Percentiles rank a stretch among this genome's conserved stretches.
Conservation (phyloP, 1,140 invertebrate genomes). For the Trichonephila clavipes region DNA sequence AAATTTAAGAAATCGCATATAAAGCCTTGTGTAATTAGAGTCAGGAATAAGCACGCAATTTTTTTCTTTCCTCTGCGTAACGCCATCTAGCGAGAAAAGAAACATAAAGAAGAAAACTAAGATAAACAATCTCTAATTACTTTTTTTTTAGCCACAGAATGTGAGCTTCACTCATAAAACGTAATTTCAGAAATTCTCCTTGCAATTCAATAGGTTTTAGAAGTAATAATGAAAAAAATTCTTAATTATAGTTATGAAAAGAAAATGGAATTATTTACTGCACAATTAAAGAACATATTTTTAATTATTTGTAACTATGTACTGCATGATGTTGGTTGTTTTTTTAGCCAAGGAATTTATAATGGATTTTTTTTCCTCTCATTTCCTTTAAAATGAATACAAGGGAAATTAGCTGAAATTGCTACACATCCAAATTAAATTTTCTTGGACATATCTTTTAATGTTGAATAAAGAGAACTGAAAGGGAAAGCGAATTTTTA, state of each 20-base stretch:
- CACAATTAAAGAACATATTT: not conserved
- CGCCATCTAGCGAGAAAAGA: conserved; percentile 4
- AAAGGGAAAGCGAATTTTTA: no score
- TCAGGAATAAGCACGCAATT: not conserved
- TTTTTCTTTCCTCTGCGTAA: conserved; percentile 19
- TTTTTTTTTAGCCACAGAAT: not conserved
- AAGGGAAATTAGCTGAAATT: not conserved
- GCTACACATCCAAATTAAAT: no score
- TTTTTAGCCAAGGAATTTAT: not conserved
- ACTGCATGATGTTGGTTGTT: not conserved
- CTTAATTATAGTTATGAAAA: not conserved
- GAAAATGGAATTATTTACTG: not conserved
- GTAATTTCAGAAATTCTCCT: not conserved
- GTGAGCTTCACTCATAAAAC: not conserved
- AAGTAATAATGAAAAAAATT: not conserved
- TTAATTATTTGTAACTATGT: not conserved
- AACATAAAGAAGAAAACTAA: conserved; percentile 28
- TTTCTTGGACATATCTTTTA: no score
- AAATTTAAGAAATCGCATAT: not conserved
- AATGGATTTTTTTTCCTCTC: not conserved
- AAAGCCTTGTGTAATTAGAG: not conserved
- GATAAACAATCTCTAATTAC: not conserved
- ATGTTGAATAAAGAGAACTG: no score
- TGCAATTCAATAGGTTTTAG: not conserved
- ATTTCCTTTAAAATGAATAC: not conserved